A percentile compares a stretch with the other conserved stretches of the same genome.
These are phyloP conservation scores for Rhinolophus sinicus DNA, from an alignment of 2,113 vertebrate species.

Conservation along the genomic window DNA sequence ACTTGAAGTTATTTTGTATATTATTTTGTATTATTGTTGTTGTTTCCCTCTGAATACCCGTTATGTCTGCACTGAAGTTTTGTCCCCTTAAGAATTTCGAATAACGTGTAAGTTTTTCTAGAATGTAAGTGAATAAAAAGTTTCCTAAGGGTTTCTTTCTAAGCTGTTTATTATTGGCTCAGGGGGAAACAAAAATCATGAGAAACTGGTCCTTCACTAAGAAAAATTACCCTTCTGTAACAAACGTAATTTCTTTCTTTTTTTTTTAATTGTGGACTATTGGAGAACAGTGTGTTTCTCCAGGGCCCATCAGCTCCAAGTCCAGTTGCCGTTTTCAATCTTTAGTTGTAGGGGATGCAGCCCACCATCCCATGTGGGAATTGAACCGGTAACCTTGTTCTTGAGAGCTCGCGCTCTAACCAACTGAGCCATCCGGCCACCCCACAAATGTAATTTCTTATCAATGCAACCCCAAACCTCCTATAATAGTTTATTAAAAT, in stretches of 20 bases:
- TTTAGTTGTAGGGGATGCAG: no score
- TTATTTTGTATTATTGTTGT: background rate
- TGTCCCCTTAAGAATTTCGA: background rate
- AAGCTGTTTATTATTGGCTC: background rate
- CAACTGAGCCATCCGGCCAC: no score
- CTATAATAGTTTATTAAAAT: background rate
- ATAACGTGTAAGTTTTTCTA: background rate
- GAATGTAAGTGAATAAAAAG: background rate
- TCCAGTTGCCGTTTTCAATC: no score
- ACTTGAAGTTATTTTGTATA: background rate
- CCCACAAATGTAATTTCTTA: background rate
- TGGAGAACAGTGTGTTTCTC: no score
- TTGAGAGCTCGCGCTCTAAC: no score
- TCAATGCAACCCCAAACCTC: background rate
- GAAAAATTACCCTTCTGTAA: background rate
- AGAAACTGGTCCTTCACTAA: background rate
- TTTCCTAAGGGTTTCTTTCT: background rate
- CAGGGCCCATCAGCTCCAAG: no score
- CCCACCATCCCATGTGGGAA: no score
- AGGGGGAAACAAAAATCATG: background rate
- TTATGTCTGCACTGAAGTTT: background rate
- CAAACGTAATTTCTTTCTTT: background rate
- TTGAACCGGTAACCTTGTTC: no score
- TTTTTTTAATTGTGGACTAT: no score
- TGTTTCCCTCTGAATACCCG: background rate